A percentile compares a stretch with the other conserved stretches of the same genome.
Evolutionary conservation across 2,113 vertebrate species (phyloP).

Genomic region (Tylochromis polylepis): DNA sequence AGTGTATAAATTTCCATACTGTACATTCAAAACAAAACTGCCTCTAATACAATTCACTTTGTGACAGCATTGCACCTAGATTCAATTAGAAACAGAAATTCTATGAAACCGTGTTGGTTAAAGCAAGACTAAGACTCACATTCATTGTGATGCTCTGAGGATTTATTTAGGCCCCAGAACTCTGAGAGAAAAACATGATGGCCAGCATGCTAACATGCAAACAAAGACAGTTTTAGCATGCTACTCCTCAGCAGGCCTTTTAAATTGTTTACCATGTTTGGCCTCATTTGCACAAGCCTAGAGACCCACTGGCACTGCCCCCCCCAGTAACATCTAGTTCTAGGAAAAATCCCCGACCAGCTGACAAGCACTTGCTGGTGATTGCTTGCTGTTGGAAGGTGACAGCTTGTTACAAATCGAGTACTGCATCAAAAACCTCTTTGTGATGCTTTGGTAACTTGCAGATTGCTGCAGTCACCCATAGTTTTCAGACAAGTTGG

Average conservation of each 20-base stretch:
- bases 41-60: background rate
- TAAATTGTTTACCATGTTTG: background rate
- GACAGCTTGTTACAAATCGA: background rate
- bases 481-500: background rate
- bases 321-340: background rate
- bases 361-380: background rate
- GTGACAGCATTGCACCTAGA: background rate
- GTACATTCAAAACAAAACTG: background rate
- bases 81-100: background rate
- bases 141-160: background rate
- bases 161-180: background rate
- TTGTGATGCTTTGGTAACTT: background rate
- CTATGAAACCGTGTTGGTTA: background rate
- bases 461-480: background rate
- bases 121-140: background rate
- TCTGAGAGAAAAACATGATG: background rate
- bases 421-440: background rate
- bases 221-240: background rate
- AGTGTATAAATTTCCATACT: background rate
- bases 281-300: background rate
- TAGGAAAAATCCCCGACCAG: background rate
- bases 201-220: background rate
- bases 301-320: background rate
- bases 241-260: background rate
- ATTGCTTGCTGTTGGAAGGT: background rate